Percentiles rank a stretch among this genome's conserved stretches.
These are phyloP conservation scores for Stercorarius parasiticus DNA, from an alignment of 2,113 vertebrate species.

Conservation along the genomic window DNA sequence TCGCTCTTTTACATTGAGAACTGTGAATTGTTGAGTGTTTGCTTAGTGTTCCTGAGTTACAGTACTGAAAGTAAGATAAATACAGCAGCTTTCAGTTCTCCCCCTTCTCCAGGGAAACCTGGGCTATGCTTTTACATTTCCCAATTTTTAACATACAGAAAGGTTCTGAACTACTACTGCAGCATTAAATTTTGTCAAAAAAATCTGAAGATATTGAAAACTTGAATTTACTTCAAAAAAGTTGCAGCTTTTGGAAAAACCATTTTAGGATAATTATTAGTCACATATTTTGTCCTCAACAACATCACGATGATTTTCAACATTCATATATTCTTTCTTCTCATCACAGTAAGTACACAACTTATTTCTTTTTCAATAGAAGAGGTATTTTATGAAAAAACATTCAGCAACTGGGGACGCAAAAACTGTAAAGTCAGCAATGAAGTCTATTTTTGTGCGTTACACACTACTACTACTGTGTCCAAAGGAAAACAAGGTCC, in stretches of 20 bases:
- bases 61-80: neutral
- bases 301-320: neutral
- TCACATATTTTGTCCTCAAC: neutral
- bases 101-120: neutral
- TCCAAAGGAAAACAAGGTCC: neutral
- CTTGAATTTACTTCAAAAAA: neutral
- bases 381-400: neutral
- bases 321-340: neutral
- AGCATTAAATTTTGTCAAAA: neutral
- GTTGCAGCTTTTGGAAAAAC: neutral
- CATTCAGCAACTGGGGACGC: neutral
- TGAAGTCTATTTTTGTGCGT: neutral
- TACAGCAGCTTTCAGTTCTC: neutral
- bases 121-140: neutral
- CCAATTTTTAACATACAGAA: neutral
- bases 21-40: neutral
- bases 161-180: neutral
- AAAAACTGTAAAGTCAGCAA: neutral
- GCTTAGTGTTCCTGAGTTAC: neutral
- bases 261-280: neutral
- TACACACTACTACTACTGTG: neutral
- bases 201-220: neutral
- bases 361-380: neutral
- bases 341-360: neutral
- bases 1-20: neutral